A percentile compares a stretch with the other conserved stretches of the same genome.
These are phyloP conservation scores for Phoeniculus purpureus DNA, from an alignment of 2,797 vertebrate species.

Conservation along the genomic window DNA sequence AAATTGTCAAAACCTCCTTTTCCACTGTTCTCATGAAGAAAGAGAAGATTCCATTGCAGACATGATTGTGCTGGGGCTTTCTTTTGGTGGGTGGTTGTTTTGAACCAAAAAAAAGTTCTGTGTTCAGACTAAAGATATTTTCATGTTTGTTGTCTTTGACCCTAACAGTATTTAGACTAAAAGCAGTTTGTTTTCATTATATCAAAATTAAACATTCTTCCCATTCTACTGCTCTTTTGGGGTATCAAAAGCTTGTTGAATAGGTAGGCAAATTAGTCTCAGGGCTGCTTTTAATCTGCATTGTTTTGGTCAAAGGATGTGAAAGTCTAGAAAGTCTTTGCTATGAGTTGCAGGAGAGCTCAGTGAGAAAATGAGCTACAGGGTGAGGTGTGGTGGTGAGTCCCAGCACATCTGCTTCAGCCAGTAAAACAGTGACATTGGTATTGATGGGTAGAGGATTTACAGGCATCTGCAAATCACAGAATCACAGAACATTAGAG, in stretches of 20 bases:
- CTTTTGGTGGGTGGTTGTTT: not conserved
- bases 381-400: not conserved
- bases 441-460: not conserved
- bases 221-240: not conserved
- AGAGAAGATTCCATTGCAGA: not conserved
- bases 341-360: not conserved
- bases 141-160: not conserved
- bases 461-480: not conserved
- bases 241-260: not conserved
- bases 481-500: too few relatives aligned
- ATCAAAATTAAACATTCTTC: not conserved
- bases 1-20: not conserved
- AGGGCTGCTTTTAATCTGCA: not conserved
- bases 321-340: not conserved
- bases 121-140: too few relatives aligned
- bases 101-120: not conserved
- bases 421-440: not conserved
- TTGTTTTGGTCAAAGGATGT: not conserved
- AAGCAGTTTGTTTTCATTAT: not conserved
- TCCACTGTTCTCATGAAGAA: not conserved
- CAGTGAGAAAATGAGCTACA: not conserved
- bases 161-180: not conserved
- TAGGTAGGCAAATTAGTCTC: not conserved
- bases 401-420: not conserved
- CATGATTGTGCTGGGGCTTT: not conserved